Evolutionary conservation across 2,113 vertebrate species (phyloP).

Genomic region (Callithrix jacchus): DNA sequence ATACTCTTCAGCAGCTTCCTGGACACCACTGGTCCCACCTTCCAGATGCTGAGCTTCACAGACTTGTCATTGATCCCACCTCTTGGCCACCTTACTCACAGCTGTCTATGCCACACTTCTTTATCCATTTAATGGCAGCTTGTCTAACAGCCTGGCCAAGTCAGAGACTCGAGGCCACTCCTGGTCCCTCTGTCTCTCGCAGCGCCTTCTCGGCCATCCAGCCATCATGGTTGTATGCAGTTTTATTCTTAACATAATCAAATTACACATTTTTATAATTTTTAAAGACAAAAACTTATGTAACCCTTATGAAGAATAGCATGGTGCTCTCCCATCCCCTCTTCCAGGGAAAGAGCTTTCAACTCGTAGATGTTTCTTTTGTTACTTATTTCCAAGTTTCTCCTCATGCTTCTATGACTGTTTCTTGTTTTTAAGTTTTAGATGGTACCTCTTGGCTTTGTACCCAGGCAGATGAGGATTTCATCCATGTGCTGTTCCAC

Average conservation of each 20-base stretch:
- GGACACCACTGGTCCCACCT: not conserved
- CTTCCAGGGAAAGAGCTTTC: not conserved
- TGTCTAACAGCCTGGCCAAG: not conserved
- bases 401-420: not conserved
- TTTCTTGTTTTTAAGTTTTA: not conserved
- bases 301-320: not conserved
- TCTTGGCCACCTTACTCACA: fast-evolving
- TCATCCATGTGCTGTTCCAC: not conserved
- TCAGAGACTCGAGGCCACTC: fast-evolving
- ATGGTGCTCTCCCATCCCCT: not conserved
- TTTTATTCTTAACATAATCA: not conserved
- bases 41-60: not conserved
- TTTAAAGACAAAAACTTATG: not conserved
- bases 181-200: fast-evolving
- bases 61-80: not conserved
- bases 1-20: fast-evolving
- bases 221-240: fast-evolving
- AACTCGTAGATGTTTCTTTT: not conserved
- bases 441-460: not conserved
- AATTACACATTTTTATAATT: not conserved
- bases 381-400: not conserved
- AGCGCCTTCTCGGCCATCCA: not conserved
- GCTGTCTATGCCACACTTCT: too few relatives aligned
- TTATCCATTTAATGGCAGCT: fast-evolving
- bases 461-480: not conserved